Evolutionary conservation across 2,888 invertebrate genomes (phyloP), one percentile per base, ranked within the genome.

Genomic region (Callinectes sapidus): DNA sequence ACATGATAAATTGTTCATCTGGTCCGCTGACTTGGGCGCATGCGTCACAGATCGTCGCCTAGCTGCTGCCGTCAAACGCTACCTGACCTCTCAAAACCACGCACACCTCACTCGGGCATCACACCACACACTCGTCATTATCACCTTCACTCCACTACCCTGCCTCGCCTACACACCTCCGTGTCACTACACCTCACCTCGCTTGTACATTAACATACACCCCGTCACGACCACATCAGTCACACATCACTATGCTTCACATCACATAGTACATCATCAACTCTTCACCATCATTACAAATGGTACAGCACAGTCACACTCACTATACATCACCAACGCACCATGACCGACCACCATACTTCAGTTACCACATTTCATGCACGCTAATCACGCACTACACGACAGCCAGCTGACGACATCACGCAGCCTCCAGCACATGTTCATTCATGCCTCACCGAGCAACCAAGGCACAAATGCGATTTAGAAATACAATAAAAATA

Each of bases 1-100:
- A 90, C 92, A 92, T 92, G 92, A 81, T 92, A 90, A 92, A 89
- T 89, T 92, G 81, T 86, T 92, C 90, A 90, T 91, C 92, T 92
- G 92, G 92, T 92, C 92, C 92, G 90, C 92, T 92, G 92, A 90
- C 90, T 92, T 55, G 28, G 92, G 90, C 92, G 92, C 92, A 92
- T 88, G 90, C 92, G 89, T 55, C 86, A 90, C 89, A 23, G 28
- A 42, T 42, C 87, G 54, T 87, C 71, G 48, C 42, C 89, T 71
- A 71, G 39, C 39, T 42, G 89, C 89, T 66, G 66, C 13, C 32
- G 23, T 8, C 71, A 71, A 13, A 71, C 71, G 6, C 28, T 71
- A 8, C 71, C 66, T 66, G 2, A n/a, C n/a, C 39, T 39, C 39
- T 2, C 39, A 39, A 39, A 39, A 18, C 66, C 18, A 66, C 66